Evolutionary conservation across 2,113 vertebrate genomes (phyloP).

Genomic region (Ctenomys sociabilis): DNA sequence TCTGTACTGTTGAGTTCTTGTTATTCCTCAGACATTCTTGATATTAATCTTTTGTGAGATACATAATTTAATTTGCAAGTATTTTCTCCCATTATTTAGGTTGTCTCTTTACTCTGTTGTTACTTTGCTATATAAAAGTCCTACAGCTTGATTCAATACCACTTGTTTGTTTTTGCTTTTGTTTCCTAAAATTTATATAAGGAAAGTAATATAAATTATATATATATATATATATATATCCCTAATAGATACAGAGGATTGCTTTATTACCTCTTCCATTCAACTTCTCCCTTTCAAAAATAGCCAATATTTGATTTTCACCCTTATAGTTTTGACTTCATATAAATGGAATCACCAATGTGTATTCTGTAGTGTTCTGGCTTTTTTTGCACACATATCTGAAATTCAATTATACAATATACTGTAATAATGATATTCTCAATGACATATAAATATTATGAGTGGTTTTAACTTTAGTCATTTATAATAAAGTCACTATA

Average conservation of each 20-base stretch:
- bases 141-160: not conserved
- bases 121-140: not conserved
- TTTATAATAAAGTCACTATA: slow-evolving; percentile 41
- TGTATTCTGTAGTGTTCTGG: not conserved
- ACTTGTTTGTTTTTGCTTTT: not conserved
- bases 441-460: not conserved
- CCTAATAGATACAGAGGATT: not conserved
- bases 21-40: too few species aligned
- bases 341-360: not conserved
- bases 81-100: too few species aligned
- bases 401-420: not conserved
- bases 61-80: too few species aligned
- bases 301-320: slow-evolving; percentile 25
- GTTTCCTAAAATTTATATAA: slow-evolving; percentile 35
- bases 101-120: not conserved
- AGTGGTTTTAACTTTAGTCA: slow-evolving; percentile 4
- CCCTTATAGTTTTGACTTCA: slow-evolving; percentile 4
- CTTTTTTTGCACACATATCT: not conserved
- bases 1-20: too few species aligned
- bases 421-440: too few species aligned
- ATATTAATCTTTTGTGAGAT: too few species aligned
- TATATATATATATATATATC: not conserved
- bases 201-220: not conserved
- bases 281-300: not conserved
- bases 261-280: not conserved